phyloP scores from a whole-genome alignment of 2,888 invertebrate species.

The Chloromyia formosa region DNA sequence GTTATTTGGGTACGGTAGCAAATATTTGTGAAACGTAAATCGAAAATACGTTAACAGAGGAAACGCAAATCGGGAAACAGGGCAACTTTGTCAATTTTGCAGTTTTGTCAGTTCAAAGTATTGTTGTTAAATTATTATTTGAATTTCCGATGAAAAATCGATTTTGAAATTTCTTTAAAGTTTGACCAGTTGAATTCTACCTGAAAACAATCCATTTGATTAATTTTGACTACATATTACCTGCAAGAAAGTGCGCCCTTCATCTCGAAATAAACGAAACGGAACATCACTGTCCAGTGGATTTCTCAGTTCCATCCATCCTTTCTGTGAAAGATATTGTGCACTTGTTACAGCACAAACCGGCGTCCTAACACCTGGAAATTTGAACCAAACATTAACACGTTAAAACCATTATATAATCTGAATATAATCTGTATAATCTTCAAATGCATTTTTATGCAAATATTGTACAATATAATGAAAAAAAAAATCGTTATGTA shows the following conservation, averaged over 20 bases:
- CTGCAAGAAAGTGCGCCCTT: slow-evolving; percentile 82
- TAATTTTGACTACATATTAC: too few species aligned
- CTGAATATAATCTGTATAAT: slow-evolving; percentile 5
- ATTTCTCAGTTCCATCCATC: slow-evolving; percentile 83
- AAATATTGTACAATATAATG: slow-evolving; percentile 51
- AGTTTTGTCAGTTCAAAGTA: too few species aligned
- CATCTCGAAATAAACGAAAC: slow-evolving; percentile 82
- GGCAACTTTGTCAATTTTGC: too few species aligned
- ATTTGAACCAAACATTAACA: not conserved
- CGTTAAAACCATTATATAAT: not conserved
- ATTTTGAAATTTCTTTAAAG: too few species aligned
- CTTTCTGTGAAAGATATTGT: slow-evolving; percentile 79
- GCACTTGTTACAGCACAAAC: slow-evolving; percentile 88
- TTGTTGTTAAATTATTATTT: too few species aligned
- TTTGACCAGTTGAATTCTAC: too few species aligned
- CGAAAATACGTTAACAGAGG: too few species aligned
- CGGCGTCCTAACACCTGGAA: slow-evolving; percentile 77
- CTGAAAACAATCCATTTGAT: too few species aligned
- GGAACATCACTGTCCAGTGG: slow-evolving; percentile 80
- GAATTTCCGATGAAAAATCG: too few species aligned
- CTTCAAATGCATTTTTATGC: not conserved
- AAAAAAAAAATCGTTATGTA: not conserved
- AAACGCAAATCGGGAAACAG: too few species aligned
- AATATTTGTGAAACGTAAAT: too few species aligned
- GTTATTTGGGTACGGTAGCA: too few species aligned